Base-by-base conservation (phyloP, 1,140 invertebrate species). In the Aphidius ervi region DNA sequence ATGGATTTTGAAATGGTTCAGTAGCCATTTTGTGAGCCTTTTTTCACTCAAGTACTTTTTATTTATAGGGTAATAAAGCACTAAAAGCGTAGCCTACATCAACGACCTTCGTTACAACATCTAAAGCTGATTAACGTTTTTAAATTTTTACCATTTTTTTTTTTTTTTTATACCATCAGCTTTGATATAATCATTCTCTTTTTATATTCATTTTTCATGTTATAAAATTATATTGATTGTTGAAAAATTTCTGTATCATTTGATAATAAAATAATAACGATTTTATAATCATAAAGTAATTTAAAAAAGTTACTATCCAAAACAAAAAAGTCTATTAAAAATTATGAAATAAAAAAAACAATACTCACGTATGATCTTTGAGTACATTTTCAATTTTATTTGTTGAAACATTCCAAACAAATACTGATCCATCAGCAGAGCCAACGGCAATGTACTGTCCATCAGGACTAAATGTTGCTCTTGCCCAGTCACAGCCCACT, bases 401-500 rank as follows among this genome's bases (percentile, higher is more conserved):
- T 16, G 87, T 87, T 56, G 80, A 76, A 20, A 94, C 86, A 73
- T 93, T 92, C 95, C 95, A 99, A 58, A 99, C 87, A 75, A 88
- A 98, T 54, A 98, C 85, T 40, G 87, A 84, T 16, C 96, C 96
- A 79, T 98, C 95, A 1, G 87, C 84, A 10, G 93, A 94, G 9
- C 97, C 97, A 61, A 91, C 93, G 4, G 92, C 87, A 16, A 95
- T 87, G 77, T 93, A 93, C 56, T 89, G 85, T 5, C 88, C 92
- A 75, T 94, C 91, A 23, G 92, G 92, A 70, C 94, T 97, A 74
- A 98, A 98, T 46, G 89, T 87, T 9, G 94, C 94, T 71, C 95
- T 84, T 23, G 92, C 85, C 86, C 90, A 98, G 82, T 99, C 97
- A 80, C 91, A 95, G 42, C 92, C 92, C 56, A 98, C 91, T 82